These are phyloP conservation scores for Gambusia yucatana DNA, from an alignment of 2,797 vertebrate genomes.

Conservation along the genomic window DNA sequence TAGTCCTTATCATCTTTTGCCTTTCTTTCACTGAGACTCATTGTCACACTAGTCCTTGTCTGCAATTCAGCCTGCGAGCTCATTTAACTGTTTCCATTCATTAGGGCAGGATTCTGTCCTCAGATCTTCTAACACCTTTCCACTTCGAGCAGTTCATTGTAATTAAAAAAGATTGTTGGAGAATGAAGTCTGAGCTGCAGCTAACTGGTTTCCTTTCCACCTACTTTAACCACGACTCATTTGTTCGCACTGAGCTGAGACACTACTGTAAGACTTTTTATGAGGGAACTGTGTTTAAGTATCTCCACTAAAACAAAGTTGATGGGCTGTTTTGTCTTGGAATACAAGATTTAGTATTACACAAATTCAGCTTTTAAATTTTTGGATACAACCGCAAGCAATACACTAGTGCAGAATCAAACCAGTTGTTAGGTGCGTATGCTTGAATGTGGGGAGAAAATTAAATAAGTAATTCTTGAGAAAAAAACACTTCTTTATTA, in stretches of 20 bases:
- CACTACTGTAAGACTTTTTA: neutral
- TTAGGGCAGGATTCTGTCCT: constrained; percentile 81
- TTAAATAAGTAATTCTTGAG: neutral
- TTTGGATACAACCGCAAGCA: neutral
- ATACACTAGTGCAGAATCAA: neutral
- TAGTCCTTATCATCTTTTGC: constrained; percentile 24
- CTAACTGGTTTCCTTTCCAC: constrained; percentile 47
- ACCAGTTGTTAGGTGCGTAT: neutral
- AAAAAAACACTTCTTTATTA: neutral
- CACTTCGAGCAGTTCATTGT: constrained; percentile 78
- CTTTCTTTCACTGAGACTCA: constrained; percentile 43
- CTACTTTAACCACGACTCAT: constrained; percentile 43
- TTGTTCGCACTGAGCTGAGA: constrained; percentile 18
- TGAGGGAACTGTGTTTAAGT: neutral
- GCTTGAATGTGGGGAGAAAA: neutral
- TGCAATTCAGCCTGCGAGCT: constrained; percentile 58
- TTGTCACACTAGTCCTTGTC: constrained; percentile 68
- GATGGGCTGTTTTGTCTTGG: neutral
- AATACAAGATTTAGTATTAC: neutral
- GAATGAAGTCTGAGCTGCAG: constrained; percentile 54
- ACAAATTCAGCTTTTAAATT: neutral
- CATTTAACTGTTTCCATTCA: constrained; percentile 85
- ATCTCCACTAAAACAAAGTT: neutral
- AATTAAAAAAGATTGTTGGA: constrained; percentile 76
- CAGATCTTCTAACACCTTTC: constrained; percentile 81